Evolutionary conservation across 2,113 vertebrate species (phyloP).

Genomic region (Microtus montanus): DNA sequence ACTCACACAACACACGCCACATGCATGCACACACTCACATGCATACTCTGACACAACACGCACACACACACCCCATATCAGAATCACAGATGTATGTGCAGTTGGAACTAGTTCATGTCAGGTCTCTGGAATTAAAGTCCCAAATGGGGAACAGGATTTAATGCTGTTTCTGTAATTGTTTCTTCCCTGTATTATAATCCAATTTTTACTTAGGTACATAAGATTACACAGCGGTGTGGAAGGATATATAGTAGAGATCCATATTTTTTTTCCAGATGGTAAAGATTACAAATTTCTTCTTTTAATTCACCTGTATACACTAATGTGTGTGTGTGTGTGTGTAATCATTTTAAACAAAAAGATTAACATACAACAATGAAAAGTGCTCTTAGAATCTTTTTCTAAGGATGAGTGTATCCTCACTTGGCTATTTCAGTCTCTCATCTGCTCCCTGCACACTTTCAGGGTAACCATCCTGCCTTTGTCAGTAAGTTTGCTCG

Average conservation of each 20-base stretch:
- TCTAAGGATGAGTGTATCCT: background rate
- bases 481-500: constrained; percentile 59
- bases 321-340: background rate
- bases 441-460: background rate
- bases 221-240: background rate
- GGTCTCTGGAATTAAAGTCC: background rate
- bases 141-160: background rate
- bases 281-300: background rate
- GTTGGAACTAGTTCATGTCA: background rate
- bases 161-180: background rate
- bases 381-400: background rate
- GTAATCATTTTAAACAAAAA: background rate
- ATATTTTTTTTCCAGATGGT: background rate
- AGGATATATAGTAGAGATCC: background rate
- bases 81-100: background rate
- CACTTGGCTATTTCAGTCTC: constrained; percentile 11
- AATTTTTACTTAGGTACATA: background rate
- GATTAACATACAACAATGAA: background rate
- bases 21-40: background rate
- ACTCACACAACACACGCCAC: no score
- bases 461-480: background rate
- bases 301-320: background rate
- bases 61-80: background rate
- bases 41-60: no score
- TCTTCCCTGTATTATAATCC: background rate